phyloP scores from a whole-genome alignment of 2,113 vertebrate species.

The Aegotheles bennettii region DNA sequence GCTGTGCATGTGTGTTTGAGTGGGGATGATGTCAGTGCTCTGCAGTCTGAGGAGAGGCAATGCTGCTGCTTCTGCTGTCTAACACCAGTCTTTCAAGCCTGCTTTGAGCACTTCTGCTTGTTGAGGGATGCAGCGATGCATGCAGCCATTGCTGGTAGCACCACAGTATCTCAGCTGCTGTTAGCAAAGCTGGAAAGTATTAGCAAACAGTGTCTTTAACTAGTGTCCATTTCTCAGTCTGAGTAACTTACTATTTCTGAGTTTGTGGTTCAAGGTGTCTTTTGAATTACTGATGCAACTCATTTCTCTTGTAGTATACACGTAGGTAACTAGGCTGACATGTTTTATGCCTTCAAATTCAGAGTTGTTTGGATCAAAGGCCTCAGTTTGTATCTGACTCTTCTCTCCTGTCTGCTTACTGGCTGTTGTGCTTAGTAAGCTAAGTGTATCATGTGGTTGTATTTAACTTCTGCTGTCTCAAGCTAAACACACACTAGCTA shows the following conservation, averaged over 20 bases:
- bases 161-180: background rate
- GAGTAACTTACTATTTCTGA: background rate
- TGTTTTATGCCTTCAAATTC: background rate
- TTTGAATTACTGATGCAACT: background rate
- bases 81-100: background rate
- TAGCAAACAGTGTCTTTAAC: background rate
- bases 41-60: background rate
- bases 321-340: background rate
- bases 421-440: background rate
- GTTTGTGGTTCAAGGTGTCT: background rate
- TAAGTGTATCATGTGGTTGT: background rate
- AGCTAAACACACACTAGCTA: background rate
- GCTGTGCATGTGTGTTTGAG: background rate
- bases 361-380: background rate
- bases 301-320: background rate
- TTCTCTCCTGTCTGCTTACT: background rate
- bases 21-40: background rate
- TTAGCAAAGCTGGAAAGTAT: background rate
- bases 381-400: background rate
- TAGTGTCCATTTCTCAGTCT: background rate
- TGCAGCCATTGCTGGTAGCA: background rate
- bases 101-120: background rate
- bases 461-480: background rate
- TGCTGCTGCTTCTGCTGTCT: background rate
- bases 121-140: fast-evolving